These are phyloP conservation scores for Kradibia gibbosae DNA, from an alignment of 1,140 invertebrate genomes.

Conservation along the genomic window DNA sequence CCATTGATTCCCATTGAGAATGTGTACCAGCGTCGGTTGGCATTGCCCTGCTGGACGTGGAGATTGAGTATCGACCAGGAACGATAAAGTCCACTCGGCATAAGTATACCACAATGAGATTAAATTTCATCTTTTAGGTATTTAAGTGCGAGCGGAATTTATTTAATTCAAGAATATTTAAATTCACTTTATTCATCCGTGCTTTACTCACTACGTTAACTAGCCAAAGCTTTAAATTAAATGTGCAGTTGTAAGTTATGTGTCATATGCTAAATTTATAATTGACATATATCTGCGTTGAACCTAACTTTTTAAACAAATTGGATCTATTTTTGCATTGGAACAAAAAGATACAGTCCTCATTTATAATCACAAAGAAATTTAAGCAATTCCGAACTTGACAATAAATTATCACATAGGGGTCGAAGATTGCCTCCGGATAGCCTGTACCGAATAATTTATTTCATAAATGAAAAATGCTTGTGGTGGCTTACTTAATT, in stretches of 20 bases:
- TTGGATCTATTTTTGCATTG: background rate
- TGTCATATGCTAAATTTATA: conserved; percentile 41
- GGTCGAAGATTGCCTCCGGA: background rate
- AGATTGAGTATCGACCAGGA: background rate
- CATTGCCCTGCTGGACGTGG: background rate
- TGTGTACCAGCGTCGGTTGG: background rate
- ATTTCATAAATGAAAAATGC: background rate
- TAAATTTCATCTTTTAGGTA: background rate
- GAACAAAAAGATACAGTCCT: background rate
- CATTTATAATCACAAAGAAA: conserved; percentile 1
- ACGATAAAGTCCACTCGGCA: conserved; percentile 6
- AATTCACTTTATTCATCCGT: background rate
- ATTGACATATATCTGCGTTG: conserved; percentile 6
- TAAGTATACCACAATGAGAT: conserved; percentile 34
- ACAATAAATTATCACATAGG: background rate
- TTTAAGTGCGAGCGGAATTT: background rate
- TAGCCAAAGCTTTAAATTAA: background rate
- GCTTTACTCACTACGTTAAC: background rate
- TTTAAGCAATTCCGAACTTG: background rate
- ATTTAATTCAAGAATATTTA: background rate
- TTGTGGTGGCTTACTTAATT: background rate
- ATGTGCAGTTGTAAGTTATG: background rate
- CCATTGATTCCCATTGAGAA: background rate
- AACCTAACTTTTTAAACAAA: conserved; percentile 35
- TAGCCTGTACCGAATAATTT: background rate